A percentile compares a stretch with the other conserved stretches of the same genome.
Conservation (phyloP, 1,140 invertebrate genomes). For the Drosophila nigrodunni region DNA sequence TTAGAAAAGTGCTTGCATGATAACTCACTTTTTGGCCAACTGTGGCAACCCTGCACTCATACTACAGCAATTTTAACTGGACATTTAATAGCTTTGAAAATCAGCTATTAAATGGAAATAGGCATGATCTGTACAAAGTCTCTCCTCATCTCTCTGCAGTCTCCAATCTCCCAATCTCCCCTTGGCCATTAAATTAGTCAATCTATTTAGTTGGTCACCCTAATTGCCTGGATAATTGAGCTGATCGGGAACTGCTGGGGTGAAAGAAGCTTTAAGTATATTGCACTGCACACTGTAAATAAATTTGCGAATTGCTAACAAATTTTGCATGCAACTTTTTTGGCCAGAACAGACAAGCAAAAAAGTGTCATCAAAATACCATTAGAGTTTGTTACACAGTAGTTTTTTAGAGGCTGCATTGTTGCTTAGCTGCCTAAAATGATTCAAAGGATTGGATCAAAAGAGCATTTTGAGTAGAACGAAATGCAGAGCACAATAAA, state of each 20-base stretch:
- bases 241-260: not conserved
- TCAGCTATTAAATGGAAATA: conserved; percentile 53
- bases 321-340: conserved; percentile 27
- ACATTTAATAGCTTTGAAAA: conserved; percentile 64
- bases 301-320: conserved; percentile 16
- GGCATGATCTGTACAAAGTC: not conserved
- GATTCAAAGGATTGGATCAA: not conserved
- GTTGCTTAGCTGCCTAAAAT: conserved; percentile 3
- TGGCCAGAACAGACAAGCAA: conserved; percentile 8
- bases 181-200: conserved; percentile 59
- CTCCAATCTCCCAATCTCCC: too few relatives aligned
- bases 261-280: not conserved
- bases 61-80: not conserved
- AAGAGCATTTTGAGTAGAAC: not conserved
- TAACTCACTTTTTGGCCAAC: conserved; percentile 66
- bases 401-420: not conserved
- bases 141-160: not conserved
- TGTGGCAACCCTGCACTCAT: conserved; percentile 19
- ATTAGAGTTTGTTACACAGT: conserved; percentile 41
- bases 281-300: conserved; percentile 28
- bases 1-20: conserved; percentile 80
- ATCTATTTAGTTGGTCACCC: conserved; percentile 63
- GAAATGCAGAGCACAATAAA: not conserved
- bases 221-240: conserved; percentile 62
- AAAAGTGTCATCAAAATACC: conserved; percentile 78